Conservation (phyloP, 37 sponge, comb jelly and placozoan species). For the Spongia lamella region DNA sequence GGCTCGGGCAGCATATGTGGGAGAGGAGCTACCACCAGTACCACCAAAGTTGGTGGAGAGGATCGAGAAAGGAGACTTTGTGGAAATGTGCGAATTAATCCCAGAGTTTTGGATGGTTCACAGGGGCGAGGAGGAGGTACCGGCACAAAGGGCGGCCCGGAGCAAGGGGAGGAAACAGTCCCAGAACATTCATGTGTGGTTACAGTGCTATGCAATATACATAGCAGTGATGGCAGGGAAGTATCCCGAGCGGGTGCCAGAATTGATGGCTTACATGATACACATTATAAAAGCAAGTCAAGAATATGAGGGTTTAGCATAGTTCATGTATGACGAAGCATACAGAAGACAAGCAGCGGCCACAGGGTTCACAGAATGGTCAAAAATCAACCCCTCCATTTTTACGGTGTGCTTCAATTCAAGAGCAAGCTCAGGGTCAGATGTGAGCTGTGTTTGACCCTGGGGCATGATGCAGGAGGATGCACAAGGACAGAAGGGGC, state of each 20-base stretch:
- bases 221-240: neutral
- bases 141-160: no score
- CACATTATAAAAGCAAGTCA: neutral
- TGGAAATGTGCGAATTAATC: no score
- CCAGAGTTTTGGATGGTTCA: no score
- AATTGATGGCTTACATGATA: slow-evolving; percentile 1
- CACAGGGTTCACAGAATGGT: neutral
- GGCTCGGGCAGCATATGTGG: no score
- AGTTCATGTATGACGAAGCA: neutral
- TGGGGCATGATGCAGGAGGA: neutral
- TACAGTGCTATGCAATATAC: neutral
- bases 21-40: no score
- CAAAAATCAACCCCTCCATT: neutral
- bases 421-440: neutral
- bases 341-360: neutral
- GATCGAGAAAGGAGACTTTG: no score
- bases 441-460: neutral
- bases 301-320: neutral
- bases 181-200: neutral
- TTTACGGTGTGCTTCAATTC: neutral
- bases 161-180: no score
- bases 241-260: neutral
- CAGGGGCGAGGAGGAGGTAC: no score
- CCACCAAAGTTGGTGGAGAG: no score
- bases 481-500: no score